Evolutionary conservation across 2,113 vertebrate genomes (phyloP).

Genomic region (Podiceps cristatus): DNA sequence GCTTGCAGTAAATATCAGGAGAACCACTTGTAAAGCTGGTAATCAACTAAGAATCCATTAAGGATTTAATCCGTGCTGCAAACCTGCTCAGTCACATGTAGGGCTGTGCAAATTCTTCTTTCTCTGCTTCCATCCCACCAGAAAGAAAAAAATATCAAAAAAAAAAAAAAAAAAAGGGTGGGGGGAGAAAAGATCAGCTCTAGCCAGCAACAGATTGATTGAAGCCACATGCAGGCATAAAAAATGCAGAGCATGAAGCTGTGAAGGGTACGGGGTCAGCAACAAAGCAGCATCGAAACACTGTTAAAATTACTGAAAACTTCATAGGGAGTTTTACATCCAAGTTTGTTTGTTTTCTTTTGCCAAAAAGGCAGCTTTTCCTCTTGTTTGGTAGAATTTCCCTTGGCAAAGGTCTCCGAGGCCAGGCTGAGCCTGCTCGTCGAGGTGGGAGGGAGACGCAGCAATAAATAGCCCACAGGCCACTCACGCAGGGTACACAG

Average conservation of each 20-base stretch:
- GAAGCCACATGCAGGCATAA: not conserved
- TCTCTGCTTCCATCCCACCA: not conserved
- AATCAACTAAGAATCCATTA: not conserved
- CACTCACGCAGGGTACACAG: too few relatives aligned
- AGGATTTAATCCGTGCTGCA: not conserved
- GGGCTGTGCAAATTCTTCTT: not conserved
- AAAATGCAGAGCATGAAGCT: accelerated
- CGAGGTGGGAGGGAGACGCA: accelerated
- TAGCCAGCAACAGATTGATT: not conserved
- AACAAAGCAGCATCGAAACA: not conserved
- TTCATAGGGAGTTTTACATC: accelerated
- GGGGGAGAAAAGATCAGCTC: not conserved
- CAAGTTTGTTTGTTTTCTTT: not conserved
- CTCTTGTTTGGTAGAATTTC: not conserved
- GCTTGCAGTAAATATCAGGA: not conserved
- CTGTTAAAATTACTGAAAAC: too few relatives aligned
- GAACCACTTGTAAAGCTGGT: not conserved
- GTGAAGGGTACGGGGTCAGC: accelerated
- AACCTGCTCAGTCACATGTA: not conserved
- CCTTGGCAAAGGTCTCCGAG: not conserved
- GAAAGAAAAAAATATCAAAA: not conserved
- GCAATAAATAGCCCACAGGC: not conserved
- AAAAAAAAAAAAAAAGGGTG: too few relatives aligned
- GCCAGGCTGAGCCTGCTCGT: not conserved
- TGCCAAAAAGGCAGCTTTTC: not conserved